phyloP scores from a whole-genome alignment of 1,140 invertebrate species.

The Artemia franciscana region DNA sequence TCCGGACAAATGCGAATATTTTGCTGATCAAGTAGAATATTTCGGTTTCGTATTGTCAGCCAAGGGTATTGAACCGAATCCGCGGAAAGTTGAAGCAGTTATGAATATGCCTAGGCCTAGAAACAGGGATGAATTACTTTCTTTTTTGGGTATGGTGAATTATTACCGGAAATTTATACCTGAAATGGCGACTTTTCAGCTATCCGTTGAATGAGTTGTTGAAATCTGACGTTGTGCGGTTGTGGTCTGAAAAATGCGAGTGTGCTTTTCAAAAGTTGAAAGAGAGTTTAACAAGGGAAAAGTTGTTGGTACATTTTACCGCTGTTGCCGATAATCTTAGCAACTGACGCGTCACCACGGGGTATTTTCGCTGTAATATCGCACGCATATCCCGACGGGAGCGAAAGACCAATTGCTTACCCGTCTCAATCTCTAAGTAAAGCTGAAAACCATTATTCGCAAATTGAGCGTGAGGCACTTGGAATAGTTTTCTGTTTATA shows the following conservation, averaged over 20 bases:
- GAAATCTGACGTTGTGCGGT: conserved; percentile 1
- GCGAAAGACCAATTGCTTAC: not conserved
- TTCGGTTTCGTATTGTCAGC: conserved; percentile 16
- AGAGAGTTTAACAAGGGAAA: not conserved
- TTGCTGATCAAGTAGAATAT: conserved; percentile 14
- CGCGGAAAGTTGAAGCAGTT: conserved; percentile 21
- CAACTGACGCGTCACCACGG: conserved; percentile 19
- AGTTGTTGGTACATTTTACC: conserved; percentile 19
- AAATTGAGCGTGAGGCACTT: conserved; percentile 21
- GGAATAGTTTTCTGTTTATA: conserved; percentile 18
- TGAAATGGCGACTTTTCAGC: conserved; percentile 18
- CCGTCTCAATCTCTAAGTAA: not conserved
- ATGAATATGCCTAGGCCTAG: conserved; percentile 18
- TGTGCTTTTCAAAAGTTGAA: conserved; percentile 10
- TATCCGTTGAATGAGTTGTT: conserved; percentile 18
- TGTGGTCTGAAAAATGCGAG: conserved; percentile 7
- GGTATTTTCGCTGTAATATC: conserved; percentile 24
- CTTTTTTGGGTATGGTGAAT: conserved; percentile 18
- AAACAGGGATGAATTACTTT: conserved; percentile 17
- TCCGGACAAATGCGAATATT: conserved; percentile 14
- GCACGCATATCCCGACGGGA: conserved; percentile 17
- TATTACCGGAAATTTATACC: conserved; percentile 24
- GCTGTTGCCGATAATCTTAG: conserved; percentile 25
- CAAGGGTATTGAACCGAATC: conserved; percentile 19
- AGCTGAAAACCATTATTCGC: conserved; percentile 17